Evolutionary conservation across 2,888 invertebrate species (phyloP).

Genomic region (Scaptomyza flava): DNA sequence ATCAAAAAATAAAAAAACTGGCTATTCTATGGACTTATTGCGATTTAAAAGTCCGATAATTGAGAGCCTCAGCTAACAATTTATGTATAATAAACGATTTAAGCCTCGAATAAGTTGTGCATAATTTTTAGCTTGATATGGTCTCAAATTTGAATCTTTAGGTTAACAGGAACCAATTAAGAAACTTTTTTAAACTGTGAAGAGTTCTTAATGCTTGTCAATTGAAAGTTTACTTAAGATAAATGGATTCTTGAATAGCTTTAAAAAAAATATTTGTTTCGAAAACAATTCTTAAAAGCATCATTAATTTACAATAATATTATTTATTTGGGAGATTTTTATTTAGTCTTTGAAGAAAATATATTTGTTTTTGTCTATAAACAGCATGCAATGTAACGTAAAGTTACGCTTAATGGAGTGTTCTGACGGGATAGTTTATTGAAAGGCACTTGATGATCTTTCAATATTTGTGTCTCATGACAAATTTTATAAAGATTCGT

Average conservation of each 20-base stretch:
- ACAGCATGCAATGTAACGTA: too few relatives aligned
- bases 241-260: not conserved
- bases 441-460: not conserved
- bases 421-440: too few relatives aligned
- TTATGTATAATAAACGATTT: constrained; percentile 34
- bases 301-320: not conserved
- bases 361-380: not conserved
- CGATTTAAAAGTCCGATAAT: constrained; percentile 46
- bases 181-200: not conserved
- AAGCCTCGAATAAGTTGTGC: constrained; percentile 8
- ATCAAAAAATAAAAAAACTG: not conserved
- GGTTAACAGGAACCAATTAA: constrained; percentile 9
- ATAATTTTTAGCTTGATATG: constrained; percentile 20
- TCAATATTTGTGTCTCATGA: too few relatives aligned
- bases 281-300: not conserved
- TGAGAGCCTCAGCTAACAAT: constrained; percentile 34
- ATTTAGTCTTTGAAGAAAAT: not conserved
- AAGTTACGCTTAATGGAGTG: too few relatives aligned
- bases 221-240: not conserved
- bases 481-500: not conserved
- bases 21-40: constrained; percentile 31
- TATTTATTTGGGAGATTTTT: not conserved
- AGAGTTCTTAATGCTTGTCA: not conserved
- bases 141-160: constrained; percentile 14
- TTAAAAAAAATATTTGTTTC: not conserved